Evolutionary conservation across 1,140 invertebrate species (phyloP).

Genomic region (Uloborus diversus): DNA sequence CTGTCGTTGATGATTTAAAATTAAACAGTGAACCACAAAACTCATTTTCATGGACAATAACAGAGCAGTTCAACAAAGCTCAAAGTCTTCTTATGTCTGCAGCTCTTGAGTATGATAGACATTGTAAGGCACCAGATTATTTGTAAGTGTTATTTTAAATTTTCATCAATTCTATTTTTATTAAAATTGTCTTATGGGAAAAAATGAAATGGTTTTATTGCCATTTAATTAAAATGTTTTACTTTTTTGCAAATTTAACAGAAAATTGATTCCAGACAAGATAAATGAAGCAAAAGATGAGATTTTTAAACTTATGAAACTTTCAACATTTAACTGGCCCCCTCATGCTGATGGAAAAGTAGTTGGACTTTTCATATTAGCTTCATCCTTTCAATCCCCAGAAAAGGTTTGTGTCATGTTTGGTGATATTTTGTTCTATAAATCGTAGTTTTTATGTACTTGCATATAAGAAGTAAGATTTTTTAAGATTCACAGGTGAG

Average conservation of each 20-base stretch:
- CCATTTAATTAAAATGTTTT: background rate
- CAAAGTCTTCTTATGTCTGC: conserved; percentile 23
- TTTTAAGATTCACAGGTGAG: no score
- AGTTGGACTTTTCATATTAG: conserved; percentile 27
- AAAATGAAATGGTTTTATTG: background rate
- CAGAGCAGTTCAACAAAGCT: conserved; percentile 6
- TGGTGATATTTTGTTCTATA: no score
- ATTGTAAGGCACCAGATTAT: conserved; percentile 14
- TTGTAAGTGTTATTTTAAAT: conserved; percentile 7
- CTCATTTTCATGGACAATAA: conserved; percentile 12
- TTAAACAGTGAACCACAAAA: conserved; percentile 2
- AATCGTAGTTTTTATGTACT: no score
- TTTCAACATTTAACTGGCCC: conserved; percentile 39
- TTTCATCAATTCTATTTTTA: background rate
- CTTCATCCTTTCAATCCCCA: conserved; percentile 25
- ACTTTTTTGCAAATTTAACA: background rate
- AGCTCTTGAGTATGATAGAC: conserved; percentile 14
- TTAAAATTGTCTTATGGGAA: background rate
- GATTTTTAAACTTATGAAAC: conserved; percentile 40
- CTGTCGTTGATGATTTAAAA: conserved; percentile 2
- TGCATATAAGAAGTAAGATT: no score
- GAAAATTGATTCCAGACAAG: conserved; percentile 12
- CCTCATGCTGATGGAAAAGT: conserved; percentile 18
- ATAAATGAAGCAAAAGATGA: conserved; percentile 24
- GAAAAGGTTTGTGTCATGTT: background rate